Percentiles rank a stretch among this genome's conserved stretches.
These are phyloP conservation scores for Polydrusus cervinus DNA, from an alignment of 2,888 invertebrate genomes.

Conservation along the genomic window DNA sequence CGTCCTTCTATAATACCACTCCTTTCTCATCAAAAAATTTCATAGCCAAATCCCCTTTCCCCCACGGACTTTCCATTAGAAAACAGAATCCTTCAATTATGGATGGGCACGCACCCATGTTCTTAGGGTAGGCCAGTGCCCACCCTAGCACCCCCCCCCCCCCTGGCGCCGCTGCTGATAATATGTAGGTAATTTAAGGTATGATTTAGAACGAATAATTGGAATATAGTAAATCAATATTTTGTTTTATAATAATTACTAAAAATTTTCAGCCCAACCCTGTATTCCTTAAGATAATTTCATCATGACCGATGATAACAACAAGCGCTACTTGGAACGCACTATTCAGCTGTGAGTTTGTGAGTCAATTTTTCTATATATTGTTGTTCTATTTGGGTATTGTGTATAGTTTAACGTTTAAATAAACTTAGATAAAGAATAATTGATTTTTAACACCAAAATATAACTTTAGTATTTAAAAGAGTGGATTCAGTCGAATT, in stretches of 20 bases:
- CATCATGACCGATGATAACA: neutral
- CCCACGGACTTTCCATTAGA: no score
- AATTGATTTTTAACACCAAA: neutral
- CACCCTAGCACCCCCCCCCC: no score
- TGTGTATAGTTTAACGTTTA: conserved; percentile 7
- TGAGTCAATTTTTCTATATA: neutral
- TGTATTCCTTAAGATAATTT: conserved; percentile 6
- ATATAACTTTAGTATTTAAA: neutral
- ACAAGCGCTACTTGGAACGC: neutral
- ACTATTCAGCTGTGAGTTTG: neutral
- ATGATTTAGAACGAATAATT: no score
- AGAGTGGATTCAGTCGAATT: neutral
- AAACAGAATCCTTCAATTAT: no score
- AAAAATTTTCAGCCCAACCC: neutral
- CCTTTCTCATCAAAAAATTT: no score
- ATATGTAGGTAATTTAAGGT: no score
- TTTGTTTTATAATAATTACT: neutral
- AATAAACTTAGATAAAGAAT: neutral
- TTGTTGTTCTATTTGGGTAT: conserved; percentile 2
- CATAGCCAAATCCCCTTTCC: no score
- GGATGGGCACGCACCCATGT: no score
- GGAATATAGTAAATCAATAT: no score
- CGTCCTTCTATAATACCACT: no score
- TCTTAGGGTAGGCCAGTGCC: no score
- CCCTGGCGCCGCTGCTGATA: no score